phyloP scores from a whole-genome alignment of 2,797 vertebrate genomes.

The Rhincodon typus region DNA sequence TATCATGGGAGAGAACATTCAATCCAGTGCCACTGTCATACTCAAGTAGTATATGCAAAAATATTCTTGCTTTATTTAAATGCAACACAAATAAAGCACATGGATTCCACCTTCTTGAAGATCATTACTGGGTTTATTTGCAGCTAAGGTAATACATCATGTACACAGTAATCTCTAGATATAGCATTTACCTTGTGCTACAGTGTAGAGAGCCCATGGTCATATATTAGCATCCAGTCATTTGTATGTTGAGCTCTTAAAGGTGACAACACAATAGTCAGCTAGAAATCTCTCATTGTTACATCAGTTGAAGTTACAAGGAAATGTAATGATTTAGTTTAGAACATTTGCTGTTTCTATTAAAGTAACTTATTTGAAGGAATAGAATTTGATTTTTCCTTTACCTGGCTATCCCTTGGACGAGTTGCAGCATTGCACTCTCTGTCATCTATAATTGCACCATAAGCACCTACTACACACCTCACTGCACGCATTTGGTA shows the following conservation, averaged over 20 bases:
- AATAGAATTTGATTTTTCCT: not conserved
- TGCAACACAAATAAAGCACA: too few relatives aligned
- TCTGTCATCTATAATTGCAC: slow-evolving; percentile 62
- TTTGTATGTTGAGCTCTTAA: too few relatives aligned
- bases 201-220: too few relatives aligned
- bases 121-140: too few relatives aligned
- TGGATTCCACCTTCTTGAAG: too few relatives aligned
- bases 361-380: not conserved
- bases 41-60: too few relatives aligned
- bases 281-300: not conserved
- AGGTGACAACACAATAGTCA: not conserved
- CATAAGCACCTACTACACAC: slow-evolving; percentile 67
- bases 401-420: slow-evolving; percentile 76
- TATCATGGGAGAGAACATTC: not conserved
- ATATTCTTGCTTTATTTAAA: too few relatives aligned
- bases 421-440: slow-evolving; percentile 72
- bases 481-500: slow-evolving; percentile 81
- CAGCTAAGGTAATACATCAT: too few relatives aligned
- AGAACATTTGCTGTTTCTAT: not conserved
- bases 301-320: not conserved
- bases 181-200: too few relatives aligned
- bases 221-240: too few relatives aligned
- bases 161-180: too few relatives aligned
- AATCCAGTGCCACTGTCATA: not conserved
- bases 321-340: not conserved